Evolutionary conservation across 1,140 invertebrate species (phyloP).

Genomic region (Portunus trituberculatus): DNA sequence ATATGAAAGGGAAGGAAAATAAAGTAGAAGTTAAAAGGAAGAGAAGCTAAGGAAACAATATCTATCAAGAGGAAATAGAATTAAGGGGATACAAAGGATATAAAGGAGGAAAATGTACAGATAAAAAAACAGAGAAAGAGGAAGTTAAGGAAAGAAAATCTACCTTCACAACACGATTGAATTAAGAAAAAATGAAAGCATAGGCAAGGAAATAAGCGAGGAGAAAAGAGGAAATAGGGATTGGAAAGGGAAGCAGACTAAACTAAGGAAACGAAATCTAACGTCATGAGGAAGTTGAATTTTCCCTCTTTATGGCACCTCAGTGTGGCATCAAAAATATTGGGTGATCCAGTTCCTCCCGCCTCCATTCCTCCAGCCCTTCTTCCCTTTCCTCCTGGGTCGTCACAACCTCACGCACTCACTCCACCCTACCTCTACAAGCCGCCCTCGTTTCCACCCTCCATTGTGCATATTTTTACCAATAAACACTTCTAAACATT

Average conservation of each 20-base stretch:
- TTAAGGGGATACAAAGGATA: too few species aligned
- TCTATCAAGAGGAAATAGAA: too few species aligned
- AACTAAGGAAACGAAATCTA: not conserved
- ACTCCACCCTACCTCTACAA: not conserved
- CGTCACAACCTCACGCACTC: not conserved
- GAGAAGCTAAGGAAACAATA: too few species aligned
- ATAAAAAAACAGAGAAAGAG: too few species aligned
- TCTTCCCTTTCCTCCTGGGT: not conserved
- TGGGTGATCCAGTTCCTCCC: not conserved
- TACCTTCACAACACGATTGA: not conserved
- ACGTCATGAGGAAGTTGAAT: not conserved
- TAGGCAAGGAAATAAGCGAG: not conserved
- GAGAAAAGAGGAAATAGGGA: not conserved
- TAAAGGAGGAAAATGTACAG: too few species aligned
- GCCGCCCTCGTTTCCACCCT: not conserved
- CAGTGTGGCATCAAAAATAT: not conserved
- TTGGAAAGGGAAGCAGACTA: not conserved
- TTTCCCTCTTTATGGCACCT: slow-evolving; percentile 12
- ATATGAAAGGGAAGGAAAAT: too few species aligned
- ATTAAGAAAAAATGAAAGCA: not conserved
- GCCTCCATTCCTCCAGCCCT: too few species aligned
- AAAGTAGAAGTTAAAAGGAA: too few species aligned
- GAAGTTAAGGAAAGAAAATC: not conserved
- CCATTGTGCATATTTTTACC: not conserved
- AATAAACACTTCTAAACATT: too few species aligned